A percentile compares a stretch with the other conserved stretches of the same genome.
Conservation (phyloP, 2,797 vertebrate genomes). For the Darevskia mixta region DNA sequence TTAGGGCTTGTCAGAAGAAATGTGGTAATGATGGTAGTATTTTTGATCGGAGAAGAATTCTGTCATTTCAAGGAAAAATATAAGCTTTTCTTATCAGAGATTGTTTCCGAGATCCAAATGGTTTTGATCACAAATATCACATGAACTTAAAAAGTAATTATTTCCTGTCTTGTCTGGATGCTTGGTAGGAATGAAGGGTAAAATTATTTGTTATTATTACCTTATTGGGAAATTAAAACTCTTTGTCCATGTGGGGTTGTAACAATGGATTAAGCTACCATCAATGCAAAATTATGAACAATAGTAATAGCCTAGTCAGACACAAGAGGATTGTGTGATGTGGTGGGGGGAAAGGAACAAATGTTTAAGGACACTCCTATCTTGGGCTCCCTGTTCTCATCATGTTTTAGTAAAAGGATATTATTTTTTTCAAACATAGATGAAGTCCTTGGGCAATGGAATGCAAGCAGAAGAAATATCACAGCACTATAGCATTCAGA, state of each 20-base stretch:
- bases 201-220: not conserved
- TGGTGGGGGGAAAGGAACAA: not conserved
- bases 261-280: not conserved
- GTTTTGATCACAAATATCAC: constrained; percentile 9
- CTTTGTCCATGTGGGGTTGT: not conserved
- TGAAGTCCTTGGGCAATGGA: not conserved
- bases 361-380: not conserved
- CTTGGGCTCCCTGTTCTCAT: not conserved
- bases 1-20: not conserved
- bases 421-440: not conserved
- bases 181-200: not conserved
- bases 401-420: not conserved
- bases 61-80: not conserved
- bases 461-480: not conserved
- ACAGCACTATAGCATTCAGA: too few relatives aligned
- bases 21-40: not conserved
- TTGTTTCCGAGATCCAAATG: accelerated
- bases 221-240: not conserved
- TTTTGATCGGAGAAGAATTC: not conserved
- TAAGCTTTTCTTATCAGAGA: not conserved
- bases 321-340: not conserved
- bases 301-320: not conserved
- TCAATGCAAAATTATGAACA: not conserved
- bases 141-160: constrained; percentile 12
- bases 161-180: not conserved